Conservation (phyloP, 2,113 vertebrate genomes). For the Chamaea fasciata region DNA sequence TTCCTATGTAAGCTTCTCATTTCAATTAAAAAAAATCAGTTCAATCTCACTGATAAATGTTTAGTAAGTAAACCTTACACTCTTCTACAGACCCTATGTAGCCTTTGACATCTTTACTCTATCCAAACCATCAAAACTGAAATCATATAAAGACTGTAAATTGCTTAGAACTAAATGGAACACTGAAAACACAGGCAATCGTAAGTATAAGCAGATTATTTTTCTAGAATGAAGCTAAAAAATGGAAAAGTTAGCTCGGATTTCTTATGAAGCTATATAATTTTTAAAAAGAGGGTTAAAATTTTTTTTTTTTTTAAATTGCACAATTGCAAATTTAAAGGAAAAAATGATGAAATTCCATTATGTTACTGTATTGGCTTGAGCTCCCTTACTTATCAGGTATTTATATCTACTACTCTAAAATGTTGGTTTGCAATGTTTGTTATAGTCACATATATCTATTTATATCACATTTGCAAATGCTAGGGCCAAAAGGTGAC, state of each 20-base stretch:
- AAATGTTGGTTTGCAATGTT: neutral
- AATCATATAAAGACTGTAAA: neutral
- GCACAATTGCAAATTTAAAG: neutral
- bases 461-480: neutral
- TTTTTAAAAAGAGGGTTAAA: accelerated
- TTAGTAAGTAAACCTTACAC: neutral
- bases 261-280: neutral
- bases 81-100: neutral
- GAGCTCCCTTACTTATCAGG: neutral
- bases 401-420: neutral
- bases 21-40: neutral
- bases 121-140: neutral
- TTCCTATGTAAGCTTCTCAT: neutral
- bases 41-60: neutral
- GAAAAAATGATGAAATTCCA: neutral
- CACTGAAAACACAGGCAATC: neutral
- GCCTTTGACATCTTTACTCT: neutral
- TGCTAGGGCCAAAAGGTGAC: neutral
- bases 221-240: neutral
- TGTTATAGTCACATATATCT: neutral
- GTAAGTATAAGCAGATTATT: neutral
- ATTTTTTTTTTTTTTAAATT: neutral
- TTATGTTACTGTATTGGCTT: neutral
- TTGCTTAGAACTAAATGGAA: neutral
- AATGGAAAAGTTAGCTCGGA: accelerated